Base-by-base conservation (phyloP, 2,113 vertebrate genomes). In the Tragelaphus strepsiceros region DNA sequence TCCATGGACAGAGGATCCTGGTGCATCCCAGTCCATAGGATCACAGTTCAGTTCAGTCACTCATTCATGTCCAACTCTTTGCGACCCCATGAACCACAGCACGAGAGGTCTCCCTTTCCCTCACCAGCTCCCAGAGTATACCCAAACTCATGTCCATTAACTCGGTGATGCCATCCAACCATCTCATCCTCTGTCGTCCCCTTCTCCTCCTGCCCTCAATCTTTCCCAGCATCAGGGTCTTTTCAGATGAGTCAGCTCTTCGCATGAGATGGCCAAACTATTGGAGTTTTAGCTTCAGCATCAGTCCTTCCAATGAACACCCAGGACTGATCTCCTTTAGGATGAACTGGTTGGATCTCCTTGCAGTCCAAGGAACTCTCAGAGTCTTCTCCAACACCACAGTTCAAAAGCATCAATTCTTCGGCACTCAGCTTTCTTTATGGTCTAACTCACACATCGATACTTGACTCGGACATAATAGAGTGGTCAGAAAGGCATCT, bases 241-340 rank as follows among this genome's bases (percentile, higher is more conserved):
- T 71, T 35, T 22, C n/a, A 0, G 6, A 6, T 71, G 67, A 71
- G 5, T 71, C 19, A 22, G 9, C 9, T 71, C n/a, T 71, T 71
- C 0, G 0, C 67, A 71, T 35, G 4, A 71, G n/a, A n/a, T 35
- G 4, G 64, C 17, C n/a, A 35, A 2, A 35, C 4, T 71, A 12
- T 3, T 71, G 64, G n/a, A 71, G n/a, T 35, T 71, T 71, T 4
- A 35, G 64, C 64, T 35, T 71, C n/a, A 71, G 2, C 64, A 12
- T 35, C 64, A 71, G 19, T 2, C n/a, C 64, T 71, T 71, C 64
- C 64, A 71, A 2, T 12, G 64, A 71, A 71, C 4, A 71, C 9
- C 2, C 64, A 71, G 17, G n/a, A 6, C 64, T 71, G 9, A 12
- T 71, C 9, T 21, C 9, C n/a, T 21, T 71, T 21, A 35, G 64